These are phyloP conservation scores for Nannobrachium achirus DNA, from an alignment of 2,113 vertebrate genomes.

Conservation along the genomic window DNA sequence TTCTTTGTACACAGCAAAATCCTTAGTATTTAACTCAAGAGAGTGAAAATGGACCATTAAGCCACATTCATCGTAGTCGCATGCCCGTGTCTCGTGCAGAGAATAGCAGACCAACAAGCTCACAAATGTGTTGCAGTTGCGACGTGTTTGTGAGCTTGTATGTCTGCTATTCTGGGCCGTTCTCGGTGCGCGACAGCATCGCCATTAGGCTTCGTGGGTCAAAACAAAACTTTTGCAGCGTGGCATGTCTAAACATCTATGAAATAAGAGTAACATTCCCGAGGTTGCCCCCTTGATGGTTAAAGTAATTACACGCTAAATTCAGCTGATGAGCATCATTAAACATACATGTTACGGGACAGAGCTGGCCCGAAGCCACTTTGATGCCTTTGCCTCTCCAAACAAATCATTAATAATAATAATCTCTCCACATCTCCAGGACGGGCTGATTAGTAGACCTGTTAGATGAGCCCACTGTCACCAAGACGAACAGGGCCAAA, in stretches of 20 bases:
- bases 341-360: constrained; percentile 74
- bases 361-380: constrained; percentile 48
- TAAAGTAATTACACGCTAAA: constrained; percentile 67
- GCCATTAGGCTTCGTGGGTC: too few relatives aligned
- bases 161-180: too few relatives aligned
- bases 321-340: constrained; percentile 57
- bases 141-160: too few relatives aligned
- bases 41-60: too few relatives aligned
- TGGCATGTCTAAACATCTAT: constrained; percentile 63
- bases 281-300: constrained; percentile 63
- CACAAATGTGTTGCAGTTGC: too few relatives aligned
- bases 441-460: constrained; percentile 10
- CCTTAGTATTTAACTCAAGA: too few relatives aligned
- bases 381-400: constrained; percentile 61
- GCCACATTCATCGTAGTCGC: too few relatives aligned
- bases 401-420: constrained; percentile 51
- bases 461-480: constrained; percentile 3
- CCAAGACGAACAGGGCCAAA: constrained; percentile 39
- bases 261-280: constrained; percentile 52
- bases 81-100: too few relatives aligned
- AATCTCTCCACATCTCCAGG: constrained; percentile 29
- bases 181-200: too few relatives aligned
- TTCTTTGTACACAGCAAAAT: constrained; percentile 43
- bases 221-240: too few relatives aligned
- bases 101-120: too few relatives aligned